Evolutionary conservation across 2,797 vertebrate species (phyloP).

Genomic region (Danio albolineatus): DNA sequence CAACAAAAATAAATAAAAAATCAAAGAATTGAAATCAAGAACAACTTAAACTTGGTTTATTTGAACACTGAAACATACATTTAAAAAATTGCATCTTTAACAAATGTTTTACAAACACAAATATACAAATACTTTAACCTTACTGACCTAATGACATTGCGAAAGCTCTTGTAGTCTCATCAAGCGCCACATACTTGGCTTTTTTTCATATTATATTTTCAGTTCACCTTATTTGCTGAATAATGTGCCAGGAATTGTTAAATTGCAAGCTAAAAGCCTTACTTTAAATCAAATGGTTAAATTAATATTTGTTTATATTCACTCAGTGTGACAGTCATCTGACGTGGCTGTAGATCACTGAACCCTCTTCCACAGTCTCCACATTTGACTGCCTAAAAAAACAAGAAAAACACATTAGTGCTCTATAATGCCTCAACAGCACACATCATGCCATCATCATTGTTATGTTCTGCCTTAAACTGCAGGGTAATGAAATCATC

Average conservation of each 20-base stretch:
- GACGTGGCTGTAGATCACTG: constrained; percentile 3
- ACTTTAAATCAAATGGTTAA: background rate
- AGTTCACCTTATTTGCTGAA: background rate
- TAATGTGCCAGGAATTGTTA: background rate
- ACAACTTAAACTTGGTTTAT: no score
- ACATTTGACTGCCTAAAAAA: background rate
- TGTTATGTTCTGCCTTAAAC: background rate
- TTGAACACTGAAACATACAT: no score
- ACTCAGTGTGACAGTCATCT: background rate
- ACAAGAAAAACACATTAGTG: background rate
- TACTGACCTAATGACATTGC: background rate
- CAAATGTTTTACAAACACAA: no score
- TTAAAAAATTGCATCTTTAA: no score
- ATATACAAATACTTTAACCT: no score
- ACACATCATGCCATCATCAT: no score
- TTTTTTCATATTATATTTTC: no score
- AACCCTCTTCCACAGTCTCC: background rate
- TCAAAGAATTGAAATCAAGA: no score
- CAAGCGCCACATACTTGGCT: background rate
- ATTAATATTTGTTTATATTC: background rate
- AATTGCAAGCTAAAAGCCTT: background rate
- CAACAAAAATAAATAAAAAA: no score
- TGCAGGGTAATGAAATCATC: background rate
- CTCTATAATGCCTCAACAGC: no score
- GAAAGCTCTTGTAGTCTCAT: background rate